Conservation (phyloP, 1,140 invertebrate genomes). For the Acyrthosiphon pisum region DNA sequence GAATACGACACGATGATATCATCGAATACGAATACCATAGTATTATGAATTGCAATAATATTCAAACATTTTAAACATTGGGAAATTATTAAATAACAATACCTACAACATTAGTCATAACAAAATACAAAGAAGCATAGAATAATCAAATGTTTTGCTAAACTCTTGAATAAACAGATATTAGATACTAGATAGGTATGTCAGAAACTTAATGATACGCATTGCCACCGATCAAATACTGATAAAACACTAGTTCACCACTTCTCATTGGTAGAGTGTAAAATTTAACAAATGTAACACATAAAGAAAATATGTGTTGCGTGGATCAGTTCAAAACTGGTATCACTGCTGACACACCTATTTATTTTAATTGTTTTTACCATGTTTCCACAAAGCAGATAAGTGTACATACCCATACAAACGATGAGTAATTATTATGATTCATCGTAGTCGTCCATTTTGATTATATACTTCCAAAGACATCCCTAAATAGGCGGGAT, state of each 20-base stretch:
- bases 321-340: background rate
- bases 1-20: background rate
- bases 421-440: conserved; percentile 6
- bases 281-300: background rate
- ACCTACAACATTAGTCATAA: background rate
- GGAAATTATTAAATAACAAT: background rate
- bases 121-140: background rate
- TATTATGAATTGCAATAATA: background rate
- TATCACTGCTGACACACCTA: background rate
- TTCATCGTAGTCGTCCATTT: conserved; percentile 19
- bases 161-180: background rate
- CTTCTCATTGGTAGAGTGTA: background rate
- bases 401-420: conserved; percentile 16
- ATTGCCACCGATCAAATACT: background rate
- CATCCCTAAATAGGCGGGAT: background rate
- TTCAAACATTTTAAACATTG: background rate
- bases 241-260: background rate
- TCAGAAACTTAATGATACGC: background rate
- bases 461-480: conserved; percentile 26
- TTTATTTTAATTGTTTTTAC: background rate
- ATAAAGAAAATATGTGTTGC: background rate
- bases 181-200: background rate
- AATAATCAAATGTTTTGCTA: background rate
- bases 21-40: background rate
- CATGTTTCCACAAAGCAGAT: background rate